Percentiles rank a stretch among this genome's conserved stretches.
Evolutionary conservation across 2,888 invertebrate genomes (phyloP).

Genomic region (Rhogogaster chlorosoma): DNA sequence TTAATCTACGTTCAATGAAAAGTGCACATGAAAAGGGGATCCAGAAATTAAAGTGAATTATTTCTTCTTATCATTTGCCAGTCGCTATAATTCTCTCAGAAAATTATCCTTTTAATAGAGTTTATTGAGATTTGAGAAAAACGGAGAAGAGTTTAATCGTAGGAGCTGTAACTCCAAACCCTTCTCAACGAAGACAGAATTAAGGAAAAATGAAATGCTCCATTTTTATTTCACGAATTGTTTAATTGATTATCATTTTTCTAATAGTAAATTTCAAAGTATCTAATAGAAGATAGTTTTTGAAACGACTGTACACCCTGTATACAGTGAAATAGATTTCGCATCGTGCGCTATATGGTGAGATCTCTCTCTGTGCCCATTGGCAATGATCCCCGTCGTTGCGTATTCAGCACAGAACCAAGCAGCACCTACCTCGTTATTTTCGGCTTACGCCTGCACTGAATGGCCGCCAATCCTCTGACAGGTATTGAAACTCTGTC

Average conservation of each 20-base stretch:
- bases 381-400: conserved; percentile 60
- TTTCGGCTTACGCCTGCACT: conserved; percentile 67
- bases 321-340: conserved; percentile 26
- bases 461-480: conserved; percentile 57
- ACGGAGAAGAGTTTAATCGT: not conserved
- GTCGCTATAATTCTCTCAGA: not conserved
- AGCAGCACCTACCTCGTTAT: conserved; percentile 67
- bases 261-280: not conserved
- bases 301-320: conserved; percentile 23
- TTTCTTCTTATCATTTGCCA: not conserved
- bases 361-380: conserved; percentile 55
- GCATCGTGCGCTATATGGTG: conserved; percentile 61
- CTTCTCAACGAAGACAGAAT: not conserved
- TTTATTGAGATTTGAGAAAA: not conserved
- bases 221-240: not conserved
- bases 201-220: not conserved
- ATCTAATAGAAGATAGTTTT: not conserved
- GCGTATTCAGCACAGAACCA: conserved; percentile 59
- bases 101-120: not conserved
- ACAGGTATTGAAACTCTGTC: conserved; percentile 50
- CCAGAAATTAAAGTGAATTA: not conserved
- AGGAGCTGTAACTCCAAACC: too few relatives aligned
- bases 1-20: conserved; percentile 5
- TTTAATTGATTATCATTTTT: not conserved
- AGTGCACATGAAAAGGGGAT: not conserved